Conservation (phyloP, 2,888 invertebrate species). For the Sturmia bella region DNA sequence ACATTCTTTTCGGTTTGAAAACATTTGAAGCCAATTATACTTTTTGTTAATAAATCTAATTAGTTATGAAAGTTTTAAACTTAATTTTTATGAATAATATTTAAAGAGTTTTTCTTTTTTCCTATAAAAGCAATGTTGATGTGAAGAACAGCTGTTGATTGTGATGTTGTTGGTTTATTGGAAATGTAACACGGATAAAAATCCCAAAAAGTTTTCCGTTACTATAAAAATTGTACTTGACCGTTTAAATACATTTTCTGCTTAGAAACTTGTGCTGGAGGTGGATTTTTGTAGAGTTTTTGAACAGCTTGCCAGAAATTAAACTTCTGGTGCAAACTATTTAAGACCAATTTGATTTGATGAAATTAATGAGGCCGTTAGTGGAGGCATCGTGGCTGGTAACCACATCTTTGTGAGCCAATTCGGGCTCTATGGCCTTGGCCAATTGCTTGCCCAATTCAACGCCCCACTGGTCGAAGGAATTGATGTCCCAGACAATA, state of each 20-base stretch:
- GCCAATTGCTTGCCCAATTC: constrained; percentile 99
- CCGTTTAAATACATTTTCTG: constrained; percentile 33
- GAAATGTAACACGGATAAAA: constrained; percentile 45
- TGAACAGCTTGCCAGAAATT: constrained; percentile 21
- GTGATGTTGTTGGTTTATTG: constrained; percentile 34
- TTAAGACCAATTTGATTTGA: constrained; percentile 85
- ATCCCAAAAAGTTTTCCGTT: constrained; percentile 23
- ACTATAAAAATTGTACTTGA: constrained; percentile 39
- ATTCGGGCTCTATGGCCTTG: constrained; percentile 98
- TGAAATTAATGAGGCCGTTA: constrained; percentile 98
- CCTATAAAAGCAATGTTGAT: constrained; percentile 50
- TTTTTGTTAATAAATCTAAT: constrained; percentile 14
- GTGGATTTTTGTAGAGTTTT: neutral
- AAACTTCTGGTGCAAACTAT: constrained; percentile 23
- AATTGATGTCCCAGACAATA: constrained; percentile 99
- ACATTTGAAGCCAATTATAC: constrained; percentile 59
- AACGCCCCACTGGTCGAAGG: constrained; percentile 99
- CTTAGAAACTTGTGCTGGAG: constrained; percentile 19
- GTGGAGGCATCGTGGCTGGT: constrained; percentile 95
- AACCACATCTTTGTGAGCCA: constrained; percentile 86
- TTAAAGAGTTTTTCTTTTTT: neutral
- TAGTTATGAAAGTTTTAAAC: constrained; percentile 33
- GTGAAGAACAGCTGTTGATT: constrained; percentile 25
- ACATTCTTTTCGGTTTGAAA: neutral
- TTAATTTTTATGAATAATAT: constrained; percentile 44